Base-by-base conservation (phyloP, 2,113 vertebrate species). In the Conger conger region DNA sequence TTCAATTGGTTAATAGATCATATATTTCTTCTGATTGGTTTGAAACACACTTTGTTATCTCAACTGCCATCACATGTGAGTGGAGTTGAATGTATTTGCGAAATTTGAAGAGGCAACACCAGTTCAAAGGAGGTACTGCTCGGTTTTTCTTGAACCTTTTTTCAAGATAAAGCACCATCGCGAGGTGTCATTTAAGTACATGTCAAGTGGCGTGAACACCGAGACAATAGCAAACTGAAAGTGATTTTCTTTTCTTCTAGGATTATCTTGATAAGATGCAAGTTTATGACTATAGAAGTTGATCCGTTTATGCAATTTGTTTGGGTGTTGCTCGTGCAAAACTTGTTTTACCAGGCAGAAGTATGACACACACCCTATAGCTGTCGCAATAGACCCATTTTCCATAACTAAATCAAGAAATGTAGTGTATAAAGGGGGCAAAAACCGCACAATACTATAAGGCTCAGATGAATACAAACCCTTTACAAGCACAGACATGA, bases 71-170 rank as follows among this genome's bases (percentile, higher is more conserved):
- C 92, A 91, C 85, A 33, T 36, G 53, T 38, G 45, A 82, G 73
- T 89, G 90, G 90, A 92, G 89, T 86, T 92, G 87, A 90, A 86
- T 80, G 73, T 79, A 80, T 81, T 50, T 79, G 82, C 45, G 36
- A 18, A 78, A 79, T 85, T 86, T 82, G 86, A 79, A 85, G 86
- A 80, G 42, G 36, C 30, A 45, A 68, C 20, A 63, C 27, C 8
- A 16, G 6, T 8, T 50, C 6, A 27, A 27, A 5, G 57, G 45
- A 50, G 45, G 45, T 15, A 50, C 11, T 50, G 11, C 11, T 13
- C 15, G 45, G 45, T 50, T 50, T 50, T 50, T 50, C 15, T 42
- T 3, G 9, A 50, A 50, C 45, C 45, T 50, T 50, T 50, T 50
- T 50, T 50, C 45, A 50, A 13, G 15, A 13, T 50, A 1, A 50